Evolutionary conservation across 2,888 invertebrate species (phyloP), one percentile per base, ranked within the genome.

Genomic region (Pomacea canaliculata): DNA sequence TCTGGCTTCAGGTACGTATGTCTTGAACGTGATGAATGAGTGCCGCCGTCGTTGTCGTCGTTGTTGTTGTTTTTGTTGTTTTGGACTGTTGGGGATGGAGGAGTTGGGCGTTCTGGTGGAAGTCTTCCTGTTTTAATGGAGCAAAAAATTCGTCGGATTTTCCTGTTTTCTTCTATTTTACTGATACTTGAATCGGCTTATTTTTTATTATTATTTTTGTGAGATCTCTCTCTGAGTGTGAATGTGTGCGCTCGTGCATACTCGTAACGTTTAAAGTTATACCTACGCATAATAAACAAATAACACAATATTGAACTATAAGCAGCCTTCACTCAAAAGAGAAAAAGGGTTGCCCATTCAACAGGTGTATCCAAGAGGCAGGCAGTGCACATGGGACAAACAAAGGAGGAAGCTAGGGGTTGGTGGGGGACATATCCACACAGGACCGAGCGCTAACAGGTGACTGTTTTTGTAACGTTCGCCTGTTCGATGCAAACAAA

Each of bases 1-100:
- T 87, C 88, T 1, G 85, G 86, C 59, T 80, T 80, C 83, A 79
- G 88, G 88, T 87, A 79, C 83, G 84, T 73, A 16, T 5, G 49
- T n/a, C n/a, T 19, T 27, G 8, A 7, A 16, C 63, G 16, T 16
- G 5, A 37, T 37, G 37, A 37, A 37, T 37, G 23, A 23, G 0
- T 0, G 23, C 23, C 23, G 23, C 0, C 23, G 23, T 51, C 9
- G 51, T 51, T 1, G 13, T 51, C 8, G 8, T 51, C 1, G 51
- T 51, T 51, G 13, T 51, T 51, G 8, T 13, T 51, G 23, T n/a
- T n/a, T n/a, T n/a, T n/a, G n/a, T n/a, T n/a, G n/a, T n/a, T n/a
- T n/a, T n/a, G n/a, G n/a, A n/a, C n/a, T n/a, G n/a, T n/a, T n/a
- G n/a, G n/a, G n/a, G n/a, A n/a, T n/a, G n/a, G n/a, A 0, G 23